phyloP scores from a whole-genome alignment of 2,113 vertebrate genomes.

The Camelus bactrianus region DNA sequence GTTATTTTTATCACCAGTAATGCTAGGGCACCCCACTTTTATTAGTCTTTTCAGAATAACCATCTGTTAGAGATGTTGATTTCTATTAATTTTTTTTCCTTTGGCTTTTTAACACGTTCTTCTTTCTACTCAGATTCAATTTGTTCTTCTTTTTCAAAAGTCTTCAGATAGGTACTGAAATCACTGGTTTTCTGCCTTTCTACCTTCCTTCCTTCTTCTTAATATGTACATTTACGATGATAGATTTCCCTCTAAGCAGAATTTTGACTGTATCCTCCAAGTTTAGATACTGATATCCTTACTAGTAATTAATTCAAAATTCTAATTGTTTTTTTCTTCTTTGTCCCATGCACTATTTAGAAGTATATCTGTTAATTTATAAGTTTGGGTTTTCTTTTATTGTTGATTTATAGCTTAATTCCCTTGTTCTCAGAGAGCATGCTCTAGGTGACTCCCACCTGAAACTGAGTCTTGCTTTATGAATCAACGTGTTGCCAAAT shows the following conservation, averaged over 20 bases:
- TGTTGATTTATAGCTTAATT: not conserved
- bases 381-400: not conserved
- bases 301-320: not conserved
- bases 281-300: not conserved
- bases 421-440: not conserved
- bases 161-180: no score
- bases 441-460: not conserved
- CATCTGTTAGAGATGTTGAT: no score
- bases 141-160: no score
- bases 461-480: not conserved
- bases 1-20: not conserved
- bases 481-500: not conserved
- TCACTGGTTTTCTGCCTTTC: no score
- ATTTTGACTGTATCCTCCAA: not conserved
- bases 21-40: not conserved
- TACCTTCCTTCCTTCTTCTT: not conserved
- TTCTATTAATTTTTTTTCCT: no score
- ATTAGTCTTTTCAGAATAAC: no score
- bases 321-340: not conserved
- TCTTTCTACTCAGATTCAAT: no score
- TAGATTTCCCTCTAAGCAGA: not conserved
- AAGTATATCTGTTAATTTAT: not conserved
- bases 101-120: no score
- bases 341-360: not conserved
- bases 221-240: not conserved